Base-by-base conservation (phyloP, 2,797 vertebrate genomes). In the Sebastes steindachneri region DNA sequence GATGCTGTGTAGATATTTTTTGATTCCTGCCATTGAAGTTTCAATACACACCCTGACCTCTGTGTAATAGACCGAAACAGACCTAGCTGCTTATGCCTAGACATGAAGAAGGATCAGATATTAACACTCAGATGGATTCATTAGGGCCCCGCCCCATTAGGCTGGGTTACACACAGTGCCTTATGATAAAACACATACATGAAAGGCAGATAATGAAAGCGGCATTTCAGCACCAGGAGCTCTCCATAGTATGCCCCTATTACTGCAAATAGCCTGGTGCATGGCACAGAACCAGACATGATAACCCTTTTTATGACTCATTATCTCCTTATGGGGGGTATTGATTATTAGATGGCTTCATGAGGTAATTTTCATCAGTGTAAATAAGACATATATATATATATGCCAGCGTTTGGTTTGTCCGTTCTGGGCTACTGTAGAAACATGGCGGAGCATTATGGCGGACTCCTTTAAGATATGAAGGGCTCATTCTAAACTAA, bases 161-260 rank as follows among this genome's bases (percentile, higher is more conserved):
- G 53, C 54, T 68, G 58, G 12, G 19, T 79, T 68, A 29, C 37
- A 73, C 63, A 72, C 48, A 12, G 37, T 0, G 4, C 4, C 25
- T 70, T 26, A 51, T 63, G 54, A 60, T 62, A 33, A 57, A 67
- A 69, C 54, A 35, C 7, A 45, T 28, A 72, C 59, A 60, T 66
- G 54, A 72, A 68, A 59, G 19, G 58, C 23, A 66, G 41, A 75
- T 81, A 64, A 81, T 83, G 63, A 81, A 66, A 85, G 67, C 2
- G 4, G 45, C 6, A 25, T 71, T 68, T 78, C 29, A 68, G 63
- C 71, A 60, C 45, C 28, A 62, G 59, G 21, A 73, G 19, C 68
- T 69, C 9, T 55, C 37, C 45, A 28, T 10, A 12, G 19, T 28
- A 4, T 21, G 10, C 60, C 15, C 23, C 15, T 23, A 28, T 68